phyloP scores from a whole-genome alignment of 2,113 vertebrate species.

The Nerophis lumbriciformis region DNA sequence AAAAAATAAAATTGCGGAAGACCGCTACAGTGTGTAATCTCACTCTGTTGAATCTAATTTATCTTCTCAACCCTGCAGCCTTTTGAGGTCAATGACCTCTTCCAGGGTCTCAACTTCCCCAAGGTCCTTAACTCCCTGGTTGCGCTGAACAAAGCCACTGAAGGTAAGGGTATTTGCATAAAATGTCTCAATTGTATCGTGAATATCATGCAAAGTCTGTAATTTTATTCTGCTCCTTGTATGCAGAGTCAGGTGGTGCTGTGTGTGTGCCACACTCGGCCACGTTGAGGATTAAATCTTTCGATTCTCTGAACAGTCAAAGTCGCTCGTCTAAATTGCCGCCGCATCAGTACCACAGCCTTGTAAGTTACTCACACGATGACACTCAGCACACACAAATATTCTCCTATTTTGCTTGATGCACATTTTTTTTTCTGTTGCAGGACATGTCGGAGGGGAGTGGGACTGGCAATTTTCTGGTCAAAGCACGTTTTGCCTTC shows the following conservation, averaged over 20 bases:
- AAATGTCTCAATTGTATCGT: neutral
- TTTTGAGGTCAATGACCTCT: constrained; percentile 92
- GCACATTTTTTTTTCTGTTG: neutral
- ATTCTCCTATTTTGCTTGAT: neutral
- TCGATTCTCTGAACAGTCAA: constrained; percentile 88
- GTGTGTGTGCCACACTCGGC: constrained; percentile 77
- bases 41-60: neutral
- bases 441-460: constrained; percentile 95
- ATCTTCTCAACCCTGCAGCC: constrained; percentile 62
- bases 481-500: constrained; percentile 91
- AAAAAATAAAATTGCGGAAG: no score
- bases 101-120: constrained; percentile 92
- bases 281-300: constrained; percentile 88
- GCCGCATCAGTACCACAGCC: constrained; percentile 90
- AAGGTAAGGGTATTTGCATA: constrained; percentile 70
- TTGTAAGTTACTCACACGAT: constrained; percentile 78
- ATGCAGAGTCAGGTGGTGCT: constrained; percentile 75
- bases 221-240: neutral
- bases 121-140: constrained; percentile 90
- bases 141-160: constrained; percentile 92
- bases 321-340: constrained; percentile 84
- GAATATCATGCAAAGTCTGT: neutral
- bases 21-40: no score
- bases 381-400: neutral
- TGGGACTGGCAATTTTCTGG: constrained; percentile 78